Evolutionary conservation across 1,140 invertebrate genomes (phyloP).

Genomic region (Pinna nobilis): DNA sequence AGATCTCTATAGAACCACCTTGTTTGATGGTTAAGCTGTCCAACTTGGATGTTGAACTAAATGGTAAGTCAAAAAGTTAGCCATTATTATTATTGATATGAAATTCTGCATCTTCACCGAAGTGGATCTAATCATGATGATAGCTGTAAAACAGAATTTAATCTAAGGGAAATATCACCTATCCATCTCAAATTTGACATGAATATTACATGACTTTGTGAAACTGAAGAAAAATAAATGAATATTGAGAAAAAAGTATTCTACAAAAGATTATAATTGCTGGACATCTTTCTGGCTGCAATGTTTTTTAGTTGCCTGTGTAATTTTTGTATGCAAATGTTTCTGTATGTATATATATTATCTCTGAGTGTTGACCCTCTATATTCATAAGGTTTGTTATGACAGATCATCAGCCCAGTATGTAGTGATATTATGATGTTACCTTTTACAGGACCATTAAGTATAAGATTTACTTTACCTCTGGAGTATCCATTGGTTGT

Average conservation of each 20-base stretch:
- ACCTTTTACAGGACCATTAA: constrained; percentile 39
- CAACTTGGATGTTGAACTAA: constrained; percentile 20
- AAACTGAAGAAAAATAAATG: neutral
- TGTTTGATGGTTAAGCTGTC: constrained; percentile 54
- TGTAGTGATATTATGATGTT: too few relatives aligned
- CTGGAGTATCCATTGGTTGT: constrained; percentile 34
- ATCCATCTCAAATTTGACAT: neutral
- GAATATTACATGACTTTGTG: neutral
- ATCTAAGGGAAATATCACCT: neutral
- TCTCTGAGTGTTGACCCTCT: neutral
- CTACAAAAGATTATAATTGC: neutral
- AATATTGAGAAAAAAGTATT: neutral
- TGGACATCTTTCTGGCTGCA: neutral
- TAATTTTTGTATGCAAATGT: neutral
- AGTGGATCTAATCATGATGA: neutral
- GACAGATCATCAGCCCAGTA: too few relatives aligned
- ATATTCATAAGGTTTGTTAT: neutral
- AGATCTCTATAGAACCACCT: constrained; percentile 45
- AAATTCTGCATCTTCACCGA: neutral
- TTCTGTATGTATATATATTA: neutral
- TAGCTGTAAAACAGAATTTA: neutral
- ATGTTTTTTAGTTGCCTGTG: neutral
- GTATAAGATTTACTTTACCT: constrained; percentile 45
- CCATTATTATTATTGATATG: neutral
- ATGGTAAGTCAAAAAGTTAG: neutral